Evolutionary conservation across 2,113 vertebrate species (phyloP), one percentile per base, ranked within the genome.

Genomic region (Lontra canadensis): DNA sequence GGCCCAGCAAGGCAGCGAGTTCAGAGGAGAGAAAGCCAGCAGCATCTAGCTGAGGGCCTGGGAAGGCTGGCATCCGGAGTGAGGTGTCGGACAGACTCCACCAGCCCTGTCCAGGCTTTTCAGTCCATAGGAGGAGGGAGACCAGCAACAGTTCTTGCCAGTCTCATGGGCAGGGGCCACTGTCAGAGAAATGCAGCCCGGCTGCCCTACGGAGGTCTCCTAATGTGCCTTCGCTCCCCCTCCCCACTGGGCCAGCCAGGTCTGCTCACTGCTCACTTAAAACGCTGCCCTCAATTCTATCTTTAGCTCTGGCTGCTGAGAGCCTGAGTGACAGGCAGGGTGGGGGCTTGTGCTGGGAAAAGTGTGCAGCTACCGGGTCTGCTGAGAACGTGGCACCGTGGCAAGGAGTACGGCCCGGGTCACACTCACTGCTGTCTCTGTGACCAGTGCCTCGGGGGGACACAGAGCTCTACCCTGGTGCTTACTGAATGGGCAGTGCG

Each of bases 291-390:
- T 97, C 59, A 4, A 96, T 88, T 95, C 97, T 98, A 97, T 97
- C 98, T 98, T 98, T 97, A 98, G 95, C 95, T 80, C 94, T 52
- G 29, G 96, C 74, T 94, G 89, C 95, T 95, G 84, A 7, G n/a
- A 96, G 80, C 86, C 96, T 94, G 95, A 98, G 85, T 97, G 97
- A 96, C 97, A 98, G 96, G 93, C 61, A 96, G 84, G 93, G 65
- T 92, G 79, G 92, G 94, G 96, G 88, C 85, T 92, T 94, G 92
- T 93, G 73, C 96, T 3, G 31, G 96, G 96, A 69, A 96, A 92
- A 79, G 5, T 78, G 42, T 90, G 90, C 94, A 86, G 89, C 65
- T 97, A 59, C 78, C 42, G 61, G 87, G 65, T 86, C 96, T 94
- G 85, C 74, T 63, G 71, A 88, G 94, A 95, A 93, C 57, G 59